A percentile compares a stretch with the other conserved stretches of the same genome.
Evolutionary conservation across 2,797 vertebrate genomes (phyloP).

Genomic region (Mormyrops attenuatus): DNA sequence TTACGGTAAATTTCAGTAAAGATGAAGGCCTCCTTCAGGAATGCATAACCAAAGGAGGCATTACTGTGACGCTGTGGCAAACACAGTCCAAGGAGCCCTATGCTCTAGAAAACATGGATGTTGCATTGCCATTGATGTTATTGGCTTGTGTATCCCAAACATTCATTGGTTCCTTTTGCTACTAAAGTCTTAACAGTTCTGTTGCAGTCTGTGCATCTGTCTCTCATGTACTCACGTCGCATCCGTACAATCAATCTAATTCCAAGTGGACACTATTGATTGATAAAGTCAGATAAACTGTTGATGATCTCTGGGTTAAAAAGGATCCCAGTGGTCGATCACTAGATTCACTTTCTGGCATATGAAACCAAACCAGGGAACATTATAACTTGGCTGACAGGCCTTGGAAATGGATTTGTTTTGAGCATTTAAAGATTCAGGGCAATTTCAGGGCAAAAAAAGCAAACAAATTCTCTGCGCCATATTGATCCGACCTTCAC

Average conservation of each 20-base stretch:
- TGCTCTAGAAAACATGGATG: neutral
- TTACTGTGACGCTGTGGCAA: neutral
- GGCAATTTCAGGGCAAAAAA: constrained; percentile 2
- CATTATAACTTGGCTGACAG: neutral
- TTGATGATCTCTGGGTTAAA: neutral
- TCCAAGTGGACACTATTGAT: neutral
- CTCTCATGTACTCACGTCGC: neutral
- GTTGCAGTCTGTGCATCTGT: neutral
- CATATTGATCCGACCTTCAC: constrained; percentile 24
- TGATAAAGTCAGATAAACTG: constrained; percentile 8
- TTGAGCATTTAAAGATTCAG: constrained; percentile 10
- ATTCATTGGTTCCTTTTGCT: neutral
- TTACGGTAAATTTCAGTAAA: constrained; percentile 25
- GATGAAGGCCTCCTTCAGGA: neutral
- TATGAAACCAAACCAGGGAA: neutral
- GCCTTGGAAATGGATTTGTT: constrained; percentile 8
- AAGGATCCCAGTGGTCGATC: neutral
- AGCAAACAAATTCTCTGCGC: neutral
- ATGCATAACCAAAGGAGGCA: neutral
- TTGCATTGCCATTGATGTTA: neutral
- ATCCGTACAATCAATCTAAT: neutral
- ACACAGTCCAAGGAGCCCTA: neutral
- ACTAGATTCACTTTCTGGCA: neutral
- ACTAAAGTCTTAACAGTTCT: neutral
- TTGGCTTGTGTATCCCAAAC: neutral